Evolutionary conservation across 1,140 invertebrate genomes (phyloP), one percentile per base, ranked within the genome.

Genomic region (Thaumatotibia leucotreta): DNA sequence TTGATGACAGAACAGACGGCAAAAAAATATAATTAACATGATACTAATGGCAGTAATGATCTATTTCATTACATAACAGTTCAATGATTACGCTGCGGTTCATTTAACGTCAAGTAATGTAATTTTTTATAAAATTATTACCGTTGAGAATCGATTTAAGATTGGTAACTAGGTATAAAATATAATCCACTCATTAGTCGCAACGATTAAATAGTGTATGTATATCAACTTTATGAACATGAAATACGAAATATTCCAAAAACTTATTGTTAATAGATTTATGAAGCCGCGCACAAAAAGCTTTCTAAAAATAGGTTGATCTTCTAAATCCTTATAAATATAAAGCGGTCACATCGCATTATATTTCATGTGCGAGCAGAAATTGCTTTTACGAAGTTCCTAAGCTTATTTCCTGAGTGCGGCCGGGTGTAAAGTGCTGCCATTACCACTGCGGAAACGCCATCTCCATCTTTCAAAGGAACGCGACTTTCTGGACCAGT

Each of bases 311-410:
- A 74, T 73, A 76, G 62, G 64, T 76, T 79, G 65, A 84, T 83
- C 75, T 72, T 69, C 72, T 77, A 85, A 86, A 84, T 84, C 85
- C 88, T 84, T 83, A 88, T 84, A 84, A 89, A 89, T 89, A 87
- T 85, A 83, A 80, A 87, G 78, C 77, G 76, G 77, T 83, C 84
- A 81, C 77, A 80, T 82, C 69, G 77, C 74, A 77, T 87, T 86
- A 89, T 90, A 90, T 88, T 88, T 88, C 83, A 84, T 84, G 79
- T 84, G 84, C 64, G 85, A 87, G 81, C 70, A 79, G 81, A 77
- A 88, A 89, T 90, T 89, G 88, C 88, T 90, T 89, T 90, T 90
- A 90, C 81, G 81, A 81, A 90, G 86, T 89, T 88, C 79, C 78
- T 86, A 88, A 89, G 88, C 88, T 90, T 90, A 90, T 90, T 90